phyloP scores from a whole-genome alignment of 2,888 invertebrate genomes.

The Drosophila affinis region DNA sequence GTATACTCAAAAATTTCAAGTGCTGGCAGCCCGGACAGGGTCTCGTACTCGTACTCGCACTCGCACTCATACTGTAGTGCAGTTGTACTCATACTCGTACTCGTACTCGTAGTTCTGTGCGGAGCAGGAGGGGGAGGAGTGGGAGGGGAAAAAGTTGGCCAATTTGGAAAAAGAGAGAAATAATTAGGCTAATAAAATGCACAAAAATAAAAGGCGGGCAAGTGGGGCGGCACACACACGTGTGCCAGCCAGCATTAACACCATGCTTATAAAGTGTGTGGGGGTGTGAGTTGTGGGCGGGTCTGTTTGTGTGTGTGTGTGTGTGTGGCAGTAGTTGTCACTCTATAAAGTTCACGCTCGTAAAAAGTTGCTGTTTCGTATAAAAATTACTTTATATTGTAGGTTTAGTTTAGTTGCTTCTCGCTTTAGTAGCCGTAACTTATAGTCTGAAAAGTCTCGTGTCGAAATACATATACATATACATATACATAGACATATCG shows the following conservation, averaged over 20 bases:
- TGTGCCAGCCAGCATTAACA: constrained; percentile 35
- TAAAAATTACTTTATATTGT: constrained; percentile 48
- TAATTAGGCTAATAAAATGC: constrained; percentile 51
- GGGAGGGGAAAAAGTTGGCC: constrained; percentile 35
- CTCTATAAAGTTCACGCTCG: constrained; percentile 35
- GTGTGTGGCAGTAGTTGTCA: constrained; percentile 26
- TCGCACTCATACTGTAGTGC: constrained; percentile 10
- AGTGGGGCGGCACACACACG: not conserved
- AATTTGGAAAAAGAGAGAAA: constrained; percentile 36
- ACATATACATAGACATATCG: constrained; percentile 1
- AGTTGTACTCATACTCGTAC: not conserved
- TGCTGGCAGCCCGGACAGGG: constrained; percentile 50
- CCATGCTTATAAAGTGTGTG: constrained; percentile 51
- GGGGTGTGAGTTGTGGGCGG: not conserved
- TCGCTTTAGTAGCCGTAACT: constrained; percentile 49
- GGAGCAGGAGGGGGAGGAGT: not conserved
- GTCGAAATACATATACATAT: constrained; percentile 37
- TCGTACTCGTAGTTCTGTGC: constrained; percentile 18
- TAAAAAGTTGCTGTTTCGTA: constrained; percentile 40
- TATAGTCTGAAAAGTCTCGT: constrained; percentile 65
- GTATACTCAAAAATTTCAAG: constrained; percentile 59
- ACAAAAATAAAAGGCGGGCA: constrained; percentile 17
- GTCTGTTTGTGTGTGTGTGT: not conserved
- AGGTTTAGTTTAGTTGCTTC: constrained; percentile 32
- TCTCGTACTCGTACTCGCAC: not conserved